Evolutionary conservation across 2,797 vertebrate genomes (phyloP), one percentile per base, ranked within the genome.

Genomic region (Crocidura indochinensis): DNA sequence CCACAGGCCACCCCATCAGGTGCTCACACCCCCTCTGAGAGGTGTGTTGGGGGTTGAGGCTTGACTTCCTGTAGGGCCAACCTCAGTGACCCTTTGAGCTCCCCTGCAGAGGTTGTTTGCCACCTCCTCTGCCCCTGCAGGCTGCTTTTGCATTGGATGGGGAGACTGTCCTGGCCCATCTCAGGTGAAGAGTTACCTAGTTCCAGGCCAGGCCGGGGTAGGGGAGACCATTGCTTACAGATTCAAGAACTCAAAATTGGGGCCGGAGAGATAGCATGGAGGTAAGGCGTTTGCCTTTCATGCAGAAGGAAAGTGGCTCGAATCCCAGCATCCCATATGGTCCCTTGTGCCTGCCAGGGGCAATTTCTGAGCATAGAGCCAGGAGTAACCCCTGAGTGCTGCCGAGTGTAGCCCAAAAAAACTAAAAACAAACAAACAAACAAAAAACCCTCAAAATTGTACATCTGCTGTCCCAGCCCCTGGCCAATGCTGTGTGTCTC

Each of bases 1-100:
- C 95, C 68, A 10, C 97, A 95, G 97, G 95, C 95, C 87, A 71
- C 65, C 8, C 9, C 84, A 47, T 92, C 84, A 92, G 93, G 94
- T 95, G 91, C 91, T 93, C 94, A 87, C 77, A 1, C 56, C 93
- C 60, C n/a, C 9, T 75, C 51, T 7, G 75, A 94, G 94, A 95
- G 91, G 73, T 60, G 7, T 22, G 62, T 44, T 1, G 15, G 20
- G 44, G 68, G 53, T 1, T 0, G 67, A 53, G 62, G 64, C 51
- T 80, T 4, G 0, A 27, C 65, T 65, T 71, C 77, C 82, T 24
- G 67, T 83, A 44, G 77, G 46, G 56, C 68, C 56, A 29, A 15
- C 19, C 15, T 53, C 24, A 71, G 47, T 46, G 19, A 73, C 90
- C 81, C 73, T 22, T 71, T 24, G 51, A 65, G 46, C 29, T 68